Evolutionary conservation across 2,888 invertebrate species (phyloP).

Genomic region (Dorcus hopei): DNA sequence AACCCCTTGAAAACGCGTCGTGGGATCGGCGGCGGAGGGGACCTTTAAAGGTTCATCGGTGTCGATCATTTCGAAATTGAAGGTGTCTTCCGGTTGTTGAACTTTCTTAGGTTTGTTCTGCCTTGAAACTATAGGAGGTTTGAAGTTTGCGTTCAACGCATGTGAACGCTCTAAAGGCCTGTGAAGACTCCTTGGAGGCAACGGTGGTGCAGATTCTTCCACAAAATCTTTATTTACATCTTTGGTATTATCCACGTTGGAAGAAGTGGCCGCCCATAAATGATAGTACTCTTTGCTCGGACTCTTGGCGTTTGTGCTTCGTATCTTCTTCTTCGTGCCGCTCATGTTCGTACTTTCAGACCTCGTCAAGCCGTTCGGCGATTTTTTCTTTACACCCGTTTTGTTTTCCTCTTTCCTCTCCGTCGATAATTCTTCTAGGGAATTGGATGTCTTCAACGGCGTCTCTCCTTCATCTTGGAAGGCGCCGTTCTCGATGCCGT

Average conservation of each 20-base stretch:
- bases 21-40: conserved; percentile 46
- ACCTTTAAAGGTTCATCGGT: conserved; percentile 60
- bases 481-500: conserved; percentile 46
- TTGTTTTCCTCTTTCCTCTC: conserved; percentile 28
- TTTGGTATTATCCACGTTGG: conserved; percentile 26
- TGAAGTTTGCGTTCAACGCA: conserved; percentile 36
- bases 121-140: conserved; percentile 66
- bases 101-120: conserved; percentile 64
- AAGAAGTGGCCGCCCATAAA: conserved; percentile 61
- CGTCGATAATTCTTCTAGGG: conserved; percentile 41
- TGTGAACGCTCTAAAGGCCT: conserved; percentile 66
- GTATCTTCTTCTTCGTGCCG: conserved; percentile 66
- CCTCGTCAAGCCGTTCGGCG: conserved; percentile 39
- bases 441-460: conserved; percentile 36
- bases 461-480: conserved; percentile 43
- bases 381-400: conserved; percentile 45
- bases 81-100: conserved; percentile 71
- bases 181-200: conserved; percentile 71
- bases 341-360: conserved; percentile 54
- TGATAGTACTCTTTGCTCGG: conserved; percentile 65
- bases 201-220: conserved; percentile 62
- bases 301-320: conserved; percentile 54
- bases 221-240: conserved; percentile 42
- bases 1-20: conserved; percentile 61
- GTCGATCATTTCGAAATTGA: conserved; percentile 81